phyloP scores from a whole-genome alignment of 2,888 invertebrate genomes.

The Gymnoscelis rufifasciata region DNA sequence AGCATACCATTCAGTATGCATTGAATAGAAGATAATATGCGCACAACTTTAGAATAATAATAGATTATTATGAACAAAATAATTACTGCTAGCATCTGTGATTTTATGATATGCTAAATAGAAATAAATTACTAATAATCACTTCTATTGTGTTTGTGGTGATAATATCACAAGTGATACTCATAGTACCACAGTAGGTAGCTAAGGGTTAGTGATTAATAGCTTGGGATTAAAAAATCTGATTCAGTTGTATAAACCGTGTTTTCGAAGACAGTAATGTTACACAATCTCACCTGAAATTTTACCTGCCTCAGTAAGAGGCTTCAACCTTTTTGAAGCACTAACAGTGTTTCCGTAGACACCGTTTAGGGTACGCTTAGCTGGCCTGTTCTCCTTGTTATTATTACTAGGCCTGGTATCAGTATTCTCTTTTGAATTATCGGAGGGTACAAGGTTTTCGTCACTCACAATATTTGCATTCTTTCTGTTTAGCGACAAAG shows the following conservation, averaged over 20 bases:
- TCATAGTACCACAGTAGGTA: too few species aligned
- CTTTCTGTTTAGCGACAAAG: constrained; percentile 66
- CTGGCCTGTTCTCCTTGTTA: constrained; percentile 67
- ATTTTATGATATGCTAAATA: too few species aligned
- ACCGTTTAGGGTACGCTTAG: constrained; percentile 57
- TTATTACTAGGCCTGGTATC: constrained; percentile 39
- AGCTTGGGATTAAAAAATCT: constrained; percentile 2
- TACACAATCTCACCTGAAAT: constrained; percentile 54
- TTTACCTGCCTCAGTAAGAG: constrained; percentile 50
- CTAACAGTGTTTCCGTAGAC: constrained; percentile 62
- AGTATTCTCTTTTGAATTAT: constrained; percentile 44
- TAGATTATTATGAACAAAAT: too few species aligned
- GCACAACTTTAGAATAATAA: too few species aligned
- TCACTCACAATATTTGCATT: constrained; percentile 63
- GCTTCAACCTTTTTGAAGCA: constrained; percentile 67
- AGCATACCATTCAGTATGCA: too few species aligned
- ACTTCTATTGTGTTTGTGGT: too few species aligned
- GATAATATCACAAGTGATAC: too few species aligned
- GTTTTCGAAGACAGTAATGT: constrained; percentile 25
- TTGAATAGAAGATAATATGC: too few species aligned
- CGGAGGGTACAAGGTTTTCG: constrained; percentile 50
- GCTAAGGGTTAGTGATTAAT: neutral
- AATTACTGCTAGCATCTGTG: too few species aligned
- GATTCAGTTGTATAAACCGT: constrained; percentile 14
- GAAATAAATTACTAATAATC: too few species aligned